Percentiles rank a stretch among this genome's conserved stretches.
phyloP scores from a whole-genome alignment of 2,888 invertebrate genomes.

The Cephus rjabovi region DNA sequence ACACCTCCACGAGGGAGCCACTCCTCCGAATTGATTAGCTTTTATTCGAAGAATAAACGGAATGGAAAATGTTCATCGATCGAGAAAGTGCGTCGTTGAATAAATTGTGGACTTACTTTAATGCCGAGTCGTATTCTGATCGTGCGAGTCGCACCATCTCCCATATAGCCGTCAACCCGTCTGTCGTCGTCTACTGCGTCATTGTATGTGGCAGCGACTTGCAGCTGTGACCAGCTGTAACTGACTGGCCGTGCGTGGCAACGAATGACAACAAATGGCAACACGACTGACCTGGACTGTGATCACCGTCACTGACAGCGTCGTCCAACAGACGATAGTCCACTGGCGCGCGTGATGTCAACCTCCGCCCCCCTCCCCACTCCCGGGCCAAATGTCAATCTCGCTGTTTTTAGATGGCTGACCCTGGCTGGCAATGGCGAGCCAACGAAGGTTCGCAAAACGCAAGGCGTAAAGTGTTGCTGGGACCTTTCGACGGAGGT shows the following conservation, averaged over 20 bases:
- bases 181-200: slow-evolving; percentile 57
- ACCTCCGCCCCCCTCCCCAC: too few relatives aligned
- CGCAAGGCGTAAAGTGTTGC: too few relatives aligned
- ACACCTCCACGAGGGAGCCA: slow-evolving; percentile 2
- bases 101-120: slow-evolving; percentile 47
- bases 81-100: too few relatives aligned
- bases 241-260: slow-evolving; percentile 35
- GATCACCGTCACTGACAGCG: too few relatives aligned
- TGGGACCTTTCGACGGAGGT: too few relatives aligned
- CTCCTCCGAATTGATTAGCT: slow-evolving; percentile 6
- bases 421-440: too few relatives aligned
- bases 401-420: not conserved
- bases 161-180: slow-evolving; percentile 28
- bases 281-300: slow-evolving; percentile 28
- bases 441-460: too few relatives aligned
- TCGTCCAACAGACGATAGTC: too few relatives aligned
- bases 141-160: slow-evolving; percentile 50
- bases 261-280: slow-evolving; percentile 40
- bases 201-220: slow-evolving; percentile 43
- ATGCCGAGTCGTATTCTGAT: slow-evolving; percentile 53
- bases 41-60: too few relatives aligned
- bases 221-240: slow-evolving; percentile 3
- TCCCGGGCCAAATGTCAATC: not conserved
- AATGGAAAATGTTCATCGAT: not conserved
- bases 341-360: not conserved